phyloP scores from a whole-genome alignment of 1,140 invertebrate species.

The Camponotus floridanus region DNA sequence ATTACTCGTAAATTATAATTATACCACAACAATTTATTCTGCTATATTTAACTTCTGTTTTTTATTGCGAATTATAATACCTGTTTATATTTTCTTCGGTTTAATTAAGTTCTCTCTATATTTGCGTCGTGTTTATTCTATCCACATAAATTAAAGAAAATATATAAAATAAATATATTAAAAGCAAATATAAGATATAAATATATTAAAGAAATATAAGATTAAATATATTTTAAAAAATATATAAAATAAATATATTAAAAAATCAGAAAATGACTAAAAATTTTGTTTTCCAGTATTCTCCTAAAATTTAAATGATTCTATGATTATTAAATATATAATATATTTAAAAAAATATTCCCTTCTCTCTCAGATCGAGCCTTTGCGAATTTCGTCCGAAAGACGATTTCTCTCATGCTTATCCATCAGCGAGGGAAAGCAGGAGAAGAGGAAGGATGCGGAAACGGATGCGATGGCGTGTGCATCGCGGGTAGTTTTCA shows the following conservation, averaged over 20 bases:
- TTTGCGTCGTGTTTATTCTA: slow-evolving; percentile 11
- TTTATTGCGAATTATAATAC: neutral
- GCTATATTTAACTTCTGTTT: slow-evolving; percentile 9
- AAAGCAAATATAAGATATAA: neutral
- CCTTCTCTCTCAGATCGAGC: neutral
- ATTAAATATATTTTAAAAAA: neutral
- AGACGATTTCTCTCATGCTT: slow-evolving; percentile 17
- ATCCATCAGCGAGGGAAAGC: neutral
- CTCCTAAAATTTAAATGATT: neutral
- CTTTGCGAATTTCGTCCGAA: neutral
- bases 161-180: neutral
- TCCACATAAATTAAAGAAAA: neutral
- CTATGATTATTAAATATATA: neutral
- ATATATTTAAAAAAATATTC: neutral
- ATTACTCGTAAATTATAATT: slow-evolving; percentile 8
- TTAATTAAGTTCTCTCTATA: slow-evolving; percentile 16
- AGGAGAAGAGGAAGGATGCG: neutral
- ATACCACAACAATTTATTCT: slow-evolving; percentile 8
- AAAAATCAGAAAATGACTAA: neutral
- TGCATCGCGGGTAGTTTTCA: slow-evolving; percentile 74
- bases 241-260: neutral
- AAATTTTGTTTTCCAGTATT: neutral
- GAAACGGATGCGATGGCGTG: slow-evolving; percentile 38
- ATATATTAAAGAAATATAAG: neutral
- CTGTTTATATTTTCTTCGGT: neutral